A percentile compares a stretch with the other conserved stretches of the same genome.
phyloP scores from a whole-genome alignment of 2,888 invertebrate genomes.

The Diogma glabrata region DNA sequence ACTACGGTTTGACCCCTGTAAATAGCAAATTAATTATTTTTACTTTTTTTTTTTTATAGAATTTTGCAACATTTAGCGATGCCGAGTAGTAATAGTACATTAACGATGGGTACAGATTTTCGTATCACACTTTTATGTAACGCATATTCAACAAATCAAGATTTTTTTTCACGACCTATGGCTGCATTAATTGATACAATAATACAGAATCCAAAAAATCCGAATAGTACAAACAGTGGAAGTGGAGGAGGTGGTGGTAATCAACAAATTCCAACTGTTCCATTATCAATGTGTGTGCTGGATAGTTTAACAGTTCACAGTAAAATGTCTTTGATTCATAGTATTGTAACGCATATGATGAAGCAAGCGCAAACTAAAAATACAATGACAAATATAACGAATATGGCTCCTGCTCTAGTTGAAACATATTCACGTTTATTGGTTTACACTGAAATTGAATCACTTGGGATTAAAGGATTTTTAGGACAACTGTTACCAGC shows the following conservation, averaged over 20 bases:
- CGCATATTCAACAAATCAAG: slow-evolving; percentile 87
- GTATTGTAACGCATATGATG: slow-evolving; percentile 79
- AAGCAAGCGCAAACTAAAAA: slow-evolving; percentile 81
- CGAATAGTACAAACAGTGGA: slow-evolving; percentile 35
- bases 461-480: slow-evolving; percentile 91
- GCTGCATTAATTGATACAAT: slow-evolving; percentile 80
- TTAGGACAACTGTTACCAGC: slow-evolving; percentile 85
- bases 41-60: slow-evolving; percentile 38
- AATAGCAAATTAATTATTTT: slow-evolving; percentile 3
- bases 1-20: background rate
- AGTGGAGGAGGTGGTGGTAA: slow-evolving; percentile 30
- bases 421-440: slow-evolving; percentile 89
- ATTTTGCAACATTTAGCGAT: slow-evolving; percentile 76
- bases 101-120: slow-evolving; percentile 75
- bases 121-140: slow-evolving; percentile 87
- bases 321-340: slow-evolving; percentile 80
- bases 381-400: slow-evolving; percentile 51
- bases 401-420: slow-evolving; percentile 78
- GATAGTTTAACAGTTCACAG: slow-evolving; percentile 93
- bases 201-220: slow-evolving; percentile 53
- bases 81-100: slow-evolving; percentile 54
- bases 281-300: slow-evolving; percentile 81
- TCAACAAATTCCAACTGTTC: slow-evolving; percentile 63
- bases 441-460: slow-evolving; percentile 94
- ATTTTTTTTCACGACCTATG: slow-evolving; percentile 86